Conservation (phyloP, 2,888 invertebrate genomes). For the Isotomurus palustris region DNA sequence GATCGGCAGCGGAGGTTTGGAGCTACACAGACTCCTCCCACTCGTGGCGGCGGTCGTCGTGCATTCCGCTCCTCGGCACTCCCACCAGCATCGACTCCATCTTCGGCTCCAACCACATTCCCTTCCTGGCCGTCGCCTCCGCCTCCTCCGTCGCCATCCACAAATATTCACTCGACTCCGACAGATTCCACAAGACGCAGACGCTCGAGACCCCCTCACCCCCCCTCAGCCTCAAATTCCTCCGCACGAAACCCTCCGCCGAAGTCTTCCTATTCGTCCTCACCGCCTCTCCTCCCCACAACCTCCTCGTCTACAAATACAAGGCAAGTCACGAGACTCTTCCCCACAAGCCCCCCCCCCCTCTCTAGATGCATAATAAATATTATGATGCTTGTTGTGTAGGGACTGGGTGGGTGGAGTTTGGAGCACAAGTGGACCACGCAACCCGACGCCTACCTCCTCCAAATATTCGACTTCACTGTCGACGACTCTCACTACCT, state of each 20-base stretch:
- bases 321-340: constrained; percentile 15
- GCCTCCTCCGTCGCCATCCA: too few relatives aligned
- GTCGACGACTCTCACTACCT: background rate
- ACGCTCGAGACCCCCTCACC: constrained; percentile 19
- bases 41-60: constrained; percentile 8
- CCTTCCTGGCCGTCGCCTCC: constrained; percentile 32
- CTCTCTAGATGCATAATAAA: background rate
- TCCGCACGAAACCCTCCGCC: constrained; percentile 13
- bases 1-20: constrained; percentile 4
- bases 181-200: constrained; percentile 28
- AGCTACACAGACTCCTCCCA: background rate
- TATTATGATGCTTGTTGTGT: background rate
- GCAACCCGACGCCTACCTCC: constrained; percentile 4
- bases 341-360: background rate
- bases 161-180: too few relatives aligned
- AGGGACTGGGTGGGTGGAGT: constrained; percentile 28
- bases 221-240: constrained; percentile 20
- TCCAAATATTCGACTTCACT: constrained; percentile 15
- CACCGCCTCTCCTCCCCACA: constrained; percentile 7
- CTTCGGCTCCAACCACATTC: constrained; percentile 15
- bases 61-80: constrained; percentile 29
- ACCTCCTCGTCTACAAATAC: constrained; percentile 28
- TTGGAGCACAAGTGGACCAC: constrained; percentile 19
- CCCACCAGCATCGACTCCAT: constrained; percentile 20
- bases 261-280: constrained; percentile 27